A percentile compares a stretch with the other conserved stretches of the same genome.
Evolutionary conservation across 2,888 invertebrate species (phyloP).

Genomic region (Galerucella pusilla): DNA sequence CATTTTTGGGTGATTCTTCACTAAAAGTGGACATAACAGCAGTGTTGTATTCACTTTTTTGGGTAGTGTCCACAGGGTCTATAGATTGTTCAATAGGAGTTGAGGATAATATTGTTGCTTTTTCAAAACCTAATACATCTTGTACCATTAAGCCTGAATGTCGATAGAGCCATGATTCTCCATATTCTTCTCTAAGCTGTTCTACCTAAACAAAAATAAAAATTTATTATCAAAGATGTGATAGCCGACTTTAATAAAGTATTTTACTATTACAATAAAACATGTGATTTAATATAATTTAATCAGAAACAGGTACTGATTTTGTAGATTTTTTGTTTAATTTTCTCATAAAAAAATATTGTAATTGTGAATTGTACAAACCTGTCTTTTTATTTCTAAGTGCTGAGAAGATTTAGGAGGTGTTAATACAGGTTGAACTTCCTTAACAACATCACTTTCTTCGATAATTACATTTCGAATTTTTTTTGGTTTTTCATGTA

Average conservation of each 20-base stretch:
- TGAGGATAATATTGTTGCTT: constrained; percentile 49
- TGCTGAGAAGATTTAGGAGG: constrained; percentile 50
- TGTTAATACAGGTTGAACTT: constrained; percentile 51
- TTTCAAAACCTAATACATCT: constrained; percentile 68
- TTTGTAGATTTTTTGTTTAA: neutral
- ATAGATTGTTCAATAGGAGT: constrained; percentile 42
- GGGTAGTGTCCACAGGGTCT: constrained; percentile 23
- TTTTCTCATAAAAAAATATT: neutral
- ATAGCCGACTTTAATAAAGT: too few relatives aligned
- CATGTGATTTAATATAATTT: too few relatives aligned
- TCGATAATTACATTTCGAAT: constrained; percentile 64
- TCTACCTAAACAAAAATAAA: constrained; percentile 53
- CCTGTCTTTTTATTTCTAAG: constrained; percentile 49
- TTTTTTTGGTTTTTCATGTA: constrained; percentile 56
- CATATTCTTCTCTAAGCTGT: constrained; percentile 69
- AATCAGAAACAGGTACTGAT: too few relatives aligned
- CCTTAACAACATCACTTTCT: constrained; percentile 61
- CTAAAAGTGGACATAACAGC: constrained; percentile 17
- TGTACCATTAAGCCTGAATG: constrained; percentile 65
- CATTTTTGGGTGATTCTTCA: constrained; percentile 24
- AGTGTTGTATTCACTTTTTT: constrained; percentile 31
- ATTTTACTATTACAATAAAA: too few relatives aligned
- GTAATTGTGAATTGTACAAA: constrained; percentile 2
- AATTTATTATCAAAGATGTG: neutral
- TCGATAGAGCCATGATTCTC: constrained; percentile 71